phyloP scores from a whole-genome alignment of 2,797 vertebrate species.

The Lepilemur septentrionalis region DNA sequence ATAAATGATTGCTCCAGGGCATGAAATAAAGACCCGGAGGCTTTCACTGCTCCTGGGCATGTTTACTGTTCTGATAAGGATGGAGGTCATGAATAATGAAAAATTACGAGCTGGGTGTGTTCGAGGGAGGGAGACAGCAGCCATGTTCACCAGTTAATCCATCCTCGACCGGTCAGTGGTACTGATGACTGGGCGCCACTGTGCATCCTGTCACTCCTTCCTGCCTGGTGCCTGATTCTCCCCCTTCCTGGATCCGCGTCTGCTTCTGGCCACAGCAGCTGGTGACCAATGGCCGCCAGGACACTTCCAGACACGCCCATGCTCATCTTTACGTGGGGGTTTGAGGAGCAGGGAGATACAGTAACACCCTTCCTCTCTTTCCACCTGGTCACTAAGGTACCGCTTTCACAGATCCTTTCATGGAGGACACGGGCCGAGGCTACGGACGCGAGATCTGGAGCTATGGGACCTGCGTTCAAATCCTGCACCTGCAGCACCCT shows the following conservation, averaged over 20 bases:
- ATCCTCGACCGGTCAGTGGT: not conserved
- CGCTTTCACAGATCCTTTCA: not conserved
- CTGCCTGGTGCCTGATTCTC: not conserved
- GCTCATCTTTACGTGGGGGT: not conserved
- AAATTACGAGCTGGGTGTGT: not conserved
- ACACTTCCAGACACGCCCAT: accelerated
- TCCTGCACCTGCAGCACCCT: not conserved
- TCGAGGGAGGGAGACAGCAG: accelerated
- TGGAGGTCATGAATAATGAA: not conserved
- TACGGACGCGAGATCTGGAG: not conserved
- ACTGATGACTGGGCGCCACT: not conserved
- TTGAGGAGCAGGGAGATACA: not conserved
- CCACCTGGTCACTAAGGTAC: not conserved
- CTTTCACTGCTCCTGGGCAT: not conserved
- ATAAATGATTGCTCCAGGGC: not conserved
- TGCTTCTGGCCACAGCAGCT: not conserved
- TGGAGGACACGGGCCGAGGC: not conserved
- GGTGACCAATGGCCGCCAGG: not conserved
- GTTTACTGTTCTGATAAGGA: not conserved
- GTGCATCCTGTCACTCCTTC: not conserved
- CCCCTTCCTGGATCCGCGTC: not conserved
- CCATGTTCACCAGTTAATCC: not conserved
- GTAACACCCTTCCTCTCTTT: not conserved
- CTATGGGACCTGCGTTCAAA: not conserved
- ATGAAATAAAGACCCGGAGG: not conserved